Evolutionary conservation across 2,113 vertebrate genomes (phyloP).

Genomic region (Natator depressus): DNA sequence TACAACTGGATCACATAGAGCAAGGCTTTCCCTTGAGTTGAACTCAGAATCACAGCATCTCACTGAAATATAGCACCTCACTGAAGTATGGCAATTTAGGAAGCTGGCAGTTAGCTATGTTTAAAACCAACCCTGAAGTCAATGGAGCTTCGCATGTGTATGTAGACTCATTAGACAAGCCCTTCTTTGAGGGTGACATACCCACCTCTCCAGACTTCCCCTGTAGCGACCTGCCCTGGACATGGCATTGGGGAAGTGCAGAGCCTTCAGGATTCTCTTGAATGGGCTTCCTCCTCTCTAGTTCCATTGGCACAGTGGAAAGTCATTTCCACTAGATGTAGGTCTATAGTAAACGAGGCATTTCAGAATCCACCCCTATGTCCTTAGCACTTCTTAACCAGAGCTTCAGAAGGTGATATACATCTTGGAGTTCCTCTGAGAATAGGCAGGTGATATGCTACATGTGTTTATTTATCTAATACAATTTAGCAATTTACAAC

Average conservation of each 20-base stretch:
- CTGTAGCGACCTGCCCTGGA: background rate
- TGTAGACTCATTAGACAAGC: background rate
- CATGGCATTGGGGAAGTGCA: background rate
- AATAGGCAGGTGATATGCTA: slow-evolving; percentile 63
- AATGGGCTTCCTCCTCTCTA: background rate
- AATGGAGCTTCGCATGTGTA: background rate
- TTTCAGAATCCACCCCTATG: background rate
- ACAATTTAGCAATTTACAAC: slow-evolving; percentile 45
- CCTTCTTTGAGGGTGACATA: background rate
- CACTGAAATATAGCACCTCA: background rate
- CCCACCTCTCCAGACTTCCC: background rate
- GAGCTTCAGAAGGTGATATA: slow-evolving; percentile 6
- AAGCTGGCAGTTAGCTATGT: background rate
- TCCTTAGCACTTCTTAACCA: slow-evolving; percentile 63
- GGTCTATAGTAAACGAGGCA: background rate
- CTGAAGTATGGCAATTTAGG: background rate
- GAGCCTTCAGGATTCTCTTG: background rate
- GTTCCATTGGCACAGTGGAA: background rate
- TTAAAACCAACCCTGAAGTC: background rate
- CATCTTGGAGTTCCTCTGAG: slow-evolving; percentile 41
- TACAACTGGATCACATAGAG: fast-evolving
- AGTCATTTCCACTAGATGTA: background rate
- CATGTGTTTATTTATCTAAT: slow-evolving; percentile 51
- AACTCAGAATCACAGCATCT: fast-evolving
- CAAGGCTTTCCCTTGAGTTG: too few relatives aligned